Evolutionary conservation across 2,113 vertebrate genomes (phyloP).

Genomic region (Budorcas taxicolor): DNA sequence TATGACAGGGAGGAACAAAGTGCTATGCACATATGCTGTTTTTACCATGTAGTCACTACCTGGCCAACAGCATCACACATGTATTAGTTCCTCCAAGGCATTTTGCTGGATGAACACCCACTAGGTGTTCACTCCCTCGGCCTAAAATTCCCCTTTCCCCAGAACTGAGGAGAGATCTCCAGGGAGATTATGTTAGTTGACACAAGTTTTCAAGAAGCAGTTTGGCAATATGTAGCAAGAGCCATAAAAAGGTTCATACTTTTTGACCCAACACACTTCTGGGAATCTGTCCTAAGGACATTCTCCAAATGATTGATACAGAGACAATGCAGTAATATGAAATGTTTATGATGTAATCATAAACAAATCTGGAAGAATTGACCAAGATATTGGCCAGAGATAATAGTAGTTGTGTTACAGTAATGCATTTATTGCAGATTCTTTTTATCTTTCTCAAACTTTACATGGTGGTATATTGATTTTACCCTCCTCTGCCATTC

Average conservation of each 20-base stretch:
- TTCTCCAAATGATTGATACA: conserved; percentile 51
- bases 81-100: background rate
- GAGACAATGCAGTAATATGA: conserved; percentile 33
- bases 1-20: background rate
- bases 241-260: conserved; percentile 22
- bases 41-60: background rate
- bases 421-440: conserved; percentile 22
- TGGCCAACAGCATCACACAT: background rate
- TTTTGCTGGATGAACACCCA: background rate
- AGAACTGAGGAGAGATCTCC: background rate
- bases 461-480: background rate
- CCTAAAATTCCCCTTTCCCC: background rate
- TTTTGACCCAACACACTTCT: conserved; percentile 59
- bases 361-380: conserved; percentile 34
- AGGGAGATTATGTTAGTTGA: background rate
- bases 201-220: conserved; percentile 4
- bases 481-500: background rate
- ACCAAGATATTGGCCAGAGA: conserved; percentile 26
- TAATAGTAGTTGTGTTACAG: conserved; percentile 29
- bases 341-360: conserved; percentile 54
- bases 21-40: background rate
- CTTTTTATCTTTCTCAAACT: conserved; percentile 20
- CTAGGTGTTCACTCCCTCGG: background rate
- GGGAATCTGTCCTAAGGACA: conserved; percentile 58
- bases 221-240: background rate